Evolutionary conservation across 2,113 vertebrate species (phyloP).

Genomic region (Pollachius pollachius): DNA sequence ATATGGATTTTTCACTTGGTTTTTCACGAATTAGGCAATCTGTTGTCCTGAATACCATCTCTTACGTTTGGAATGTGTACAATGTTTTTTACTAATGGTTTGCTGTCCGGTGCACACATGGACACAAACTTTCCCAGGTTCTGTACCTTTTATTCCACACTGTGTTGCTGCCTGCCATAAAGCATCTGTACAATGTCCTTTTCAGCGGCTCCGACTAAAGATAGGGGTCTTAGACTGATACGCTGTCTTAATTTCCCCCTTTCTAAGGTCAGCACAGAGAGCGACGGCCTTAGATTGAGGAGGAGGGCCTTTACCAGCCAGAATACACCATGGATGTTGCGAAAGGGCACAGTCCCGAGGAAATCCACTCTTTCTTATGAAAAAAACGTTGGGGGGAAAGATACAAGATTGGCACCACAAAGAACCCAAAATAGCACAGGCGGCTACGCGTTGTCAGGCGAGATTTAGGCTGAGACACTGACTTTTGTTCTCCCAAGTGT

Average conservation of each 20-base stretch:
- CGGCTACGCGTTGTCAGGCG: conserved; percentile 98
- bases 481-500: conserved; percentile 95
- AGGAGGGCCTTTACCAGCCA: conserved; percentile 81
- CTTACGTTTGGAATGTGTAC: conserved; percentile 1
- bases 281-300: conserved; percentile 80
- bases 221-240: conserved; percentile 70
- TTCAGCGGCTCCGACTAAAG: conserved; percentile 61
- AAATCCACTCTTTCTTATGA: conserved; percentile 99
- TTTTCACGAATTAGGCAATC: conserved; percentile 1
- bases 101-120: neutral
- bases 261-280: conserved; percentile 76
- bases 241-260: conserved; percentile 80
- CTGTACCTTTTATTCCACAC: conserved; percentile 42
- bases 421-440: conserved; percentile 95
- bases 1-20: no score
- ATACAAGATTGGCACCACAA: conserved; percentile 99
- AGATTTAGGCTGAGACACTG: conserved; percentile 98
- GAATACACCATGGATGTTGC: conserved; percentile 96
- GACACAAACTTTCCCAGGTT: conserved; percentile 59
- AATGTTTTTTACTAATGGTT: neutral
- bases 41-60: conserved; percentile 1
- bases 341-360: conserved; percentile 98
- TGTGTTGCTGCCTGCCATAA: conserved; percentile 3
- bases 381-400: conserved; percentile 97
- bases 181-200: conserved; percentile 66